Evolutionary conservation across 2,797 vertebrate genomes (phyloP), one percentile per base, ranked within the genome.

Genomic region (Eurystomus glaucurus): DNA sequence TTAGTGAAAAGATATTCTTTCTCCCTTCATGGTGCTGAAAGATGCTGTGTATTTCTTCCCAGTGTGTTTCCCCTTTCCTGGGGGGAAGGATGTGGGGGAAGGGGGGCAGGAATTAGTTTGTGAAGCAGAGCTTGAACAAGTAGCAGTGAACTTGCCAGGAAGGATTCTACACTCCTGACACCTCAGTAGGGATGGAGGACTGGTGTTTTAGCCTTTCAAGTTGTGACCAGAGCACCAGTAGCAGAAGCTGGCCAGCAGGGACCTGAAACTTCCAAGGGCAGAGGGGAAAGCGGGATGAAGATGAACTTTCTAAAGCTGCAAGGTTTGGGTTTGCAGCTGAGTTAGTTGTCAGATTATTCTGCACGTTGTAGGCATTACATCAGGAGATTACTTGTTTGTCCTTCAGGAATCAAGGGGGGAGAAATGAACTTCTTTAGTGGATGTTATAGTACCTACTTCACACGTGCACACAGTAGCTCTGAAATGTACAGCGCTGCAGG

Each of bases 361-460:
- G 12, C 0, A 0, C 6, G 1, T 33, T 48, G 41, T 50, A 41
- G 74, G 33, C 1, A 2, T 41, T 86, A 21, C 21, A 35, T 55
- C 28, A 35, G n/a, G 39, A 45, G 10, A 33, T 75, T 74, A 7
- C 19, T 72, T 85, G 39, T 60, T 74, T 77, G 41, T 85, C 41
- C 58, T 26, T 87, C 29, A 51, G 51, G 71, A 88, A 46, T 4
- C 0, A 2, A 57, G 23, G 18, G 7, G 9, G 31, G 26, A 21
- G 52, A 71, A 72, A 45, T 26, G 50, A 93, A 31, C 46, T 79
- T 43, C 7, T 62, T 86, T 20, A 60, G n/a, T 55, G 65, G 55
- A 54, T 92, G 31, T 78, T 75, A 48, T n/a, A 87, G 23, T 70
- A 11, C 48, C 37, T 85, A 25, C 45, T 80, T 94, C 41, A 77